Evolutionary conservation across 2,113 vertebrate genomes (phyloP), one percentile per base, ranked within the genome.

Genomic region (Neomonachus schauinslandi): DNA sequence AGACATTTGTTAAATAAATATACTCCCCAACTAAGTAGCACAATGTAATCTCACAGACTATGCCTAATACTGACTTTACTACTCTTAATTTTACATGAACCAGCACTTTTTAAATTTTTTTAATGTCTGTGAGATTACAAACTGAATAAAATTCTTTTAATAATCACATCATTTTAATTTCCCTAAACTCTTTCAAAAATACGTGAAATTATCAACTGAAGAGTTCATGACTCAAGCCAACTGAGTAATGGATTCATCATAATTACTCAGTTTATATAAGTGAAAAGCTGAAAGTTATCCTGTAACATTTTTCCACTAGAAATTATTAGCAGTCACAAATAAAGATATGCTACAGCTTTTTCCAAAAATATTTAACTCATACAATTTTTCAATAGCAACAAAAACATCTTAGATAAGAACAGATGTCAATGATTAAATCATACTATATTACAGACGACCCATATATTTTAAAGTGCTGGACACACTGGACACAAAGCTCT

Each of bases 281-380:
- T 95, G 87, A 97, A 97, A 87, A 97, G 69, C 94, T 98, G 97
- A 98, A 98, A 98, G 80, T 16, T 97, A 98, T 90, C 94, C 84
- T 97, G 26, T 53, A 97, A 88, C 59, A 42, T 97, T 98, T 98
- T 97, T 96, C 93, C 95, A 74, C 81, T 95, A 89, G 82, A 97
- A 98, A 89, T 79, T 96, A 93, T 79, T 51, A 76, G 95, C 39
- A 86, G 39, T 85, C 80, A 97, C 69, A 91, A 92, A 92, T 55
- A 59, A 91, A 95, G 71, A 92, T 82, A 19, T 33, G 36, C 24
- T 82, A 95, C 4, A 91, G 59, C 67, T 94, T 90, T 95, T 87
- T 89, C 84, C 91, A 36, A 91, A 88, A 98, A 93, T 19, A 55
- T 39, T 71, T 21, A 76, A 93, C 7, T 89, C 24, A 94, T 46